These are phyloP conservation scores for Bruchidius siliquastri DNA, from an alignment of 2,888 invertebrate genomes.

Conservation along the genomic window DNA sequence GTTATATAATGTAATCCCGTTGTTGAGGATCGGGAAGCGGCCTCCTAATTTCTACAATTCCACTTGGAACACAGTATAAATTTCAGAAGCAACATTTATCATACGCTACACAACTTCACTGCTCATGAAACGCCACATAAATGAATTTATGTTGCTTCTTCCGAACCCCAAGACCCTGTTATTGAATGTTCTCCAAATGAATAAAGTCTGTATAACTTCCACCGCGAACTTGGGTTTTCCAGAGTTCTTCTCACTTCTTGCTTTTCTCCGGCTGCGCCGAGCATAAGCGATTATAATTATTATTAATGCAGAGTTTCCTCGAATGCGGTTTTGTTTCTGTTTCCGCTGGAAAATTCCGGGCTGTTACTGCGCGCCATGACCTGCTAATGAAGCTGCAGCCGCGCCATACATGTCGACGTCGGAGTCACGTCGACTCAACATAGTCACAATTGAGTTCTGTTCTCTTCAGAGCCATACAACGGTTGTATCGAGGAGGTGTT, in stretches of 20 bases:
- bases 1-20: too few species aligned
- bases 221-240: background rate
- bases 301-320: background rate
- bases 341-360: background rate
- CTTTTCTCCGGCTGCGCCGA: background rate
- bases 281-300: background rate
- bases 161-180: background rate
- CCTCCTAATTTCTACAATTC: too few species aligned
- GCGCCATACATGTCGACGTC: background rate
- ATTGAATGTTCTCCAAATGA: background rate
- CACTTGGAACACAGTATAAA: too few species aligned
- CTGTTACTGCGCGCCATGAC: background rate
- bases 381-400: background rate
- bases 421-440: too few species aligned
- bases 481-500: too few species aligned
- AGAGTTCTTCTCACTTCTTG: background rate
- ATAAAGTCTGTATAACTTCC: background rate
- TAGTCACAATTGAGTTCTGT: too few species aligned
- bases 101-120: too few species aligned
- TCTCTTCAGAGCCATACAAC: too few species aligned
- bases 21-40: too few species aligned
- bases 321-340: background rate
- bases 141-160: background rate
- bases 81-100: too few species aligned
- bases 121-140: background rate